phyloP scores from a whole-genome alignment of 2,797 vertebrate genomes.

The Trichosurus vulpecula region DNA sequence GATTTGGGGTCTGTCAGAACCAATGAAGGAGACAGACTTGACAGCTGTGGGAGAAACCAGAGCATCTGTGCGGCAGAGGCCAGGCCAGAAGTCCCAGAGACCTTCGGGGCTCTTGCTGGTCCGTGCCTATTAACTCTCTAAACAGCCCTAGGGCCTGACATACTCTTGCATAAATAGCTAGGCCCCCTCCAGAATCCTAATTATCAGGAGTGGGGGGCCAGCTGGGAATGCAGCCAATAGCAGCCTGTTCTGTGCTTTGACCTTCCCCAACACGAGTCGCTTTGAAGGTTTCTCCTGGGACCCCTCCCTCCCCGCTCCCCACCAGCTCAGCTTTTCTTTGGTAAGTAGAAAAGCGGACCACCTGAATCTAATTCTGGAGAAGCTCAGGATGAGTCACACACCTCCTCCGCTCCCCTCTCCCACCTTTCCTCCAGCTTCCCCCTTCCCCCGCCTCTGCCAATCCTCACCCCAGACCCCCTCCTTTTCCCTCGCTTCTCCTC shows the following conservation, averaged over 20 bases:
- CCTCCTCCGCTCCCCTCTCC: neutral
- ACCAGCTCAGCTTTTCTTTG: neutral
- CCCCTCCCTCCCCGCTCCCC: neutral
- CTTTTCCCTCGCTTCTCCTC: neutral
- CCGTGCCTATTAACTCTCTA: neutral
- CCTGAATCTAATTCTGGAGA: neutral
- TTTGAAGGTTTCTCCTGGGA: neutral
- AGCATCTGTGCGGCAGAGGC: neutral
- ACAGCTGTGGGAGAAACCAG: neutral
- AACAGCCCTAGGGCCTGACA: neutral
- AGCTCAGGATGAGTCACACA: neutral
- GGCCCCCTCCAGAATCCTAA: neutral
- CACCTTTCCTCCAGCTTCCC: neutral
- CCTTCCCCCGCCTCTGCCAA: neutral
- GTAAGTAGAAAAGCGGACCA: neutral
- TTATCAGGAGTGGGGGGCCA: neutral
- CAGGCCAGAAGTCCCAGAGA: neutral
- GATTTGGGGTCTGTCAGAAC: neutral
- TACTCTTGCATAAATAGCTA: neutral
- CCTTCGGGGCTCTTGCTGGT: neutral
- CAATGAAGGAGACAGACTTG: neutral
- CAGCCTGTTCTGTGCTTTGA: neutral
- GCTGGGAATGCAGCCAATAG: neutral
- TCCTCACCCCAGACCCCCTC: neutral
- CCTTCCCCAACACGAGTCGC: neutral